phyloP scores from a whole-genome alignment of 2,113 vertebrate genomes.

The Brachionichthys hirsutus region DNA sequence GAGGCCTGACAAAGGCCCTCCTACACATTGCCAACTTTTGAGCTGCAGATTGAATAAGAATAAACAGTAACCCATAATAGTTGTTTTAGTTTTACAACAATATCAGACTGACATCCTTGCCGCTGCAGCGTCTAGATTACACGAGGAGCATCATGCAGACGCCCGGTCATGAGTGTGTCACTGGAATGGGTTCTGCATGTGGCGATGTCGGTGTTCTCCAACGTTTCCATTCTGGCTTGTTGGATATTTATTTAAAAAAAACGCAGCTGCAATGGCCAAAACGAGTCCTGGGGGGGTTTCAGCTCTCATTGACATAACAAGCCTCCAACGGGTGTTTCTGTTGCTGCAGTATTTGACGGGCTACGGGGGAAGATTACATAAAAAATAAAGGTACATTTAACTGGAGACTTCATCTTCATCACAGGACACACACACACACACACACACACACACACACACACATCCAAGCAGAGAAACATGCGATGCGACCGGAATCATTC shows the following conservation, averaged over 20 bases:
- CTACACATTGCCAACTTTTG: background rate
- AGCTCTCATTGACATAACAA: conserved; percentile 37
- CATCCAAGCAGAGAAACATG: conserved; percentile 39
- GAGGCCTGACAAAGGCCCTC: too few relatives aligned
- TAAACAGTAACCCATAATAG: conserved; percentile 2
- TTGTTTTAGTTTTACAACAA: background rate
- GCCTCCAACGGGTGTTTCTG: conserved; percentile 7
- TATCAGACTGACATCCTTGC: conserved; percentile 16
- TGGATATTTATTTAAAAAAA: background rate
- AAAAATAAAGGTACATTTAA: background rate
- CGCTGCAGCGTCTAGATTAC: background rate
- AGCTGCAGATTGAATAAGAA: conserved; percentile 14
- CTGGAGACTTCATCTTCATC: conserved; percentile 14
- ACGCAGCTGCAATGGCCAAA: conserved; percentile 31
- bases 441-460: too few relatives aligned
- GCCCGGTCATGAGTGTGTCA: conserved; percentile 17
- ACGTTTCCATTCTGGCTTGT: conserved; percentile 41
- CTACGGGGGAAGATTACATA: background rate
- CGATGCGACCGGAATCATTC: conserved; percentile 71
- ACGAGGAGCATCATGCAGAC: conserved; percentile 19
- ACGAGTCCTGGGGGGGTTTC: conserved; percentile 15
- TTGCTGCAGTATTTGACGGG: conserved; percentile 34
- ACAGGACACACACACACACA: conserved; percentile 40
- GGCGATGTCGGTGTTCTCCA: conserved; percentile 40
- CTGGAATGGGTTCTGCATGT: background rate